Base-by-base conservation (phyloP, 2,113 vertebrate genomes). In the Pavo muticus region DNA sequence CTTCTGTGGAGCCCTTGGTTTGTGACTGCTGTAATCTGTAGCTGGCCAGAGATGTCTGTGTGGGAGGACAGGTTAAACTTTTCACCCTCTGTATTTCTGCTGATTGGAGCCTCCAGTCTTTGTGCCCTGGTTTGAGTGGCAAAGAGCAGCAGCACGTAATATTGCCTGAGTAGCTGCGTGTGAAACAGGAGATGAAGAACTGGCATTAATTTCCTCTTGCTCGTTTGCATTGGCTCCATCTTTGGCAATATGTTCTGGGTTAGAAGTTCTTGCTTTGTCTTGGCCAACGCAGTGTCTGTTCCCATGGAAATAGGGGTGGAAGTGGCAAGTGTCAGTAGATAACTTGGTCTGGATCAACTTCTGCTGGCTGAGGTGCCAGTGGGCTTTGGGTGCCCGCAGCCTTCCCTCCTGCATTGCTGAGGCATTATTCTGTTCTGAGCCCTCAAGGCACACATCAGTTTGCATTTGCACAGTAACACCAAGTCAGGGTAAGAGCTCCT, bases 271-370 rank as follows among this genome's bases (percentile, higher is more conserved):
- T 65, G 61, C 90, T 95, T 94, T 95, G 83, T 89, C 90, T 88
- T 93, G 91, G 93, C 85, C 70, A 29, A 1, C 78, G 48, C 47
- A 67, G 30, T 88, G 88, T 90, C 96, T 95, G 83, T 95, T 95
- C 92, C 94, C 92, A 70, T 95, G 90, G 94, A 95, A 90, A 92
- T 95, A 63, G 44, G 70, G n/a, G 27, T 91, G 57, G 79, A 94
- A 94, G 48, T 86, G 50, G 76, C 65, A 57, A 85, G 45, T 95
- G 65, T 75, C 76, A 90, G 79, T 14, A 2, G 73, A 94, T 82
- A 94, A 56, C 70, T 88, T 86, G 0, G 0, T 72, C 54, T 81
- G 86, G 65, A 77, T 91, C 91, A 57, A 0, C 85, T 84, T 93
- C 80, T 86, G 27, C 84, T 77, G 69, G 8, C 48, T 57, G 47